A percentile compares a stretch with the other conserved stretches of the same genome.
These are phyloP conservation scores for Bettongia penicillata DNA, from an alignment of 2,113 vertebrate genomes.

Conservation along the genomic window DNA sequence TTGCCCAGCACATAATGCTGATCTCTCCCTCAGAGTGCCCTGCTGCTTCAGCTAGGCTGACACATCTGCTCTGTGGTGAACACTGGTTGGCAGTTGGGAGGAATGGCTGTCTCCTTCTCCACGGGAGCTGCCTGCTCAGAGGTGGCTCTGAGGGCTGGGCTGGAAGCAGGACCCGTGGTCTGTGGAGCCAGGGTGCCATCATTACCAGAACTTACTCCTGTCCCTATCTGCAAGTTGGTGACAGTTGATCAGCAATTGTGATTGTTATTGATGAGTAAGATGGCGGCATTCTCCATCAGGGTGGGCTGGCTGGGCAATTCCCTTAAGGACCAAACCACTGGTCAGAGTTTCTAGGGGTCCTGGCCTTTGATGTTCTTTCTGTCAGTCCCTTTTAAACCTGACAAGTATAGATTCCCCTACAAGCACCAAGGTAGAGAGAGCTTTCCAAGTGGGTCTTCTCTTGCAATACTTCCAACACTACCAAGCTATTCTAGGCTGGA, in stretches of 20 bases:
- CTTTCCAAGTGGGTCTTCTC: neutral
- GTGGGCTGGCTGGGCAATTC: neutral
- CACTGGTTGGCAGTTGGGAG: neutral
- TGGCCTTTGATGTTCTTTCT: neutral
- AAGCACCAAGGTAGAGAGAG: neutral
- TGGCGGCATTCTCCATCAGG: neutral
- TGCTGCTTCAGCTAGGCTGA: neutral
- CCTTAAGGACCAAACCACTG: neutral
- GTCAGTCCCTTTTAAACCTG: neutral
- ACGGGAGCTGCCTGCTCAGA: no score
- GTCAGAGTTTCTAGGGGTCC: neutral
- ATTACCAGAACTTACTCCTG: neutral
- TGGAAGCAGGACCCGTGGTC: neutral
- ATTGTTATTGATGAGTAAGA: neutral
- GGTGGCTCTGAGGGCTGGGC: neutral
- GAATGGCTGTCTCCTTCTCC: neutral
- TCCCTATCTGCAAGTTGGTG: neutral
- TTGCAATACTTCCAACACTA: neutral
- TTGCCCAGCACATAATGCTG: no score
- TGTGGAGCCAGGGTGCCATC: no score
- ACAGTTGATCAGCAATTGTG: no score
- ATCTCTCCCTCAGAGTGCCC: neutral
- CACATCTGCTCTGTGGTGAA: neutral
- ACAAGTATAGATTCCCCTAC: neutral
- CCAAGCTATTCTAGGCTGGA: neutral